Evolutionary conservation across 1,140 invertebrate species (phyloP).

Genomic region (Dendroctonus valens): DNA sequence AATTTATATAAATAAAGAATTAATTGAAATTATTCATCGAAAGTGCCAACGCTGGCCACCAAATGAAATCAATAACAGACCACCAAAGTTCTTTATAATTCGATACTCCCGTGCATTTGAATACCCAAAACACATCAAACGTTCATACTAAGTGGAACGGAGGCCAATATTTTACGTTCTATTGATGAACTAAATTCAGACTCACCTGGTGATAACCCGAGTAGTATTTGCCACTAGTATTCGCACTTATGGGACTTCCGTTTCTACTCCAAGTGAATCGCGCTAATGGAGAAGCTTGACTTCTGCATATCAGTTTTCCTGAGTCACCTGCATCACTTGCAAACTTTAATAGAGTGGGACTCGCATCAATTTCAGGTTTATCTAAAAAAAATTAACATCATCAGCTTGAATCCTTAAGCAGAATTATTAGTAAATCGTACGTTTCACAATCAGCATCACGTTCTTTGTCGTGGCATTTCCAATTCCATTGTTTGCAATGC

Average conservation of each 20-base stretch:
- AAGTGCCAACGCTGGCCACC: too few species aligned
- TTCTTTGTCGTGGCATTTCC: slow-evolving; percentile 54
- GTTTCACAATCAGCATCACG: slow-evolving; percentile 76
- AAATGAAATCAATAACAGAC: too few species aligned
- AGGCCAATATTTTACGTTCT: too few species aligned
- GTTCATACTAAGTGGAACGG: too few species aligned
- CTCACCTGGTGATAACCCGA: slow-evolving; percentile 58
- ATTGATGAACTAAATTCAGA: neutral
- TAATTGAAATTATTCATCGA: too few species aligned
- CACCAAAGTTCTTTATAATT: too few species aligned
- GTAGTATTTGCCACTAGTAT: slow-evolving; percentile 69
- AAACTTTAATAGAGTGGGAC: slow-evolving; percentile 77
- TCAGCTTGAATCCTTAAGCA: neutral
- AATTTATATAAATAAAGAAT: too few species aligned
- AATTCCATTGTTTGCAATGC: slow-evolving; percentile 90
- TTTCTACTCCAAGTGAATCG: slow-evolving; percentile 81
- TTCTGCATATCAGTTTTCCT: slow-evolving; percentile 78
- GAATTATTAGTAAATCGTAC: slow-evolving; percentile 58
- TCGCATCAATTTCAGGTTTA: slow-evolving; percentile 84
- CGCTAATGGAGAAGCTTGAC: slow-evolving; percentile 77
- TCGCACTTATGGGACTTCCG: slow-evolving; percentile 62
- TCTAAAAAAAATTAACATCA: slow-evolving; percentile 56
- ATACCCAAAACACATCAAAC: too few species aligned
- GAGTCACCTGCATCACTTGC: slow-evolving; percentile 83
- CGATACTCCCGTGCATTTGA: too few species aligned